Evolutionary conservation across 2,113 vertebrate genomes (phyloP).

Genomic region (Parus major): DNA sequence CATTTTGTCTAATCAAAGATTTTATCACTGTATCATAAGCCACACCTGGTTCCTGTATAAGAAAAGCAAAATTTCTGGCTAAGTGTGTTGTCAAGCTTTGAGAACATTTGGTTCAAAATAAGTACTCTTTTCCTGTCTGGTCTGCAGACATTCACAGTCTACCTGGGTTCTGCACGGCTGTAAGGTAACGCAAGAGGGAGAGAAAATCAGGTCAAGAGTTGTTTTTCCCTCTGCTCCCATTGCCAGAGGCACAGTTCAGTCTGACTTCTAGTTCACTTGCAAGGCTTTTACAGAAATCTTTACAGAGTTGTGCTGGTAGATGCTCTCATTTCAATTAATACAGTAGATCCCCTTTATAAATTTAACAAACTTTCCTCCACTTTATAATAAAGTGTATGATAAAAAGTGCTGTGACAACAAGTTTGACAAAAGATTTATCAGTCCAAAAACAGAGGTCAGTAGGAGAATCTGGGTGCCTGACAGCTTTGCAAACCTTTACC

Average conservation of each 20-base stretch:
- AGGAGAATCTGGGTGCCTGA: not conserved
- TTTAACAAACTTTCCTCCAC: not conserved
- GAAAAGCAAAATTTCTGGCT: slow-evolving; percentile 33
- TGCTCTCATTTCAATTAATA: not conserved
- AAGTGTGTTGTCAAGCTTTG: not conserved
- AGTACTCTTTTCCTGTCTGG: not conserved
- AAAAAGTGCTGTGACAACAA: not conserved
- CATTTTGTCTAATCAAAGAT: slow-evolving; percentile 39
- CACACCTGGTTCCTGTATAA: slow-evolving; percentile 47
- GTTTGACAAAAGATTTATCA: not conserved
- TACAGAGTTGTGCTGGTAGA: not conserved
- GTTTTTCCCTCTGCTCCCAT: slow-evolving; percentile 30
- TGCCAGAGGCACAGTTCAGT: not conserved
- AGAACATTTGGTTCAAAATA: not conserved
- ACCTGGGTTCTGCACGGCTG: not conserved
- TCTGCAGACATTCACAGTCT: not conserved
- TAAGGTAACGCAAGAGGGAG: slow-evolving; percentile 24
- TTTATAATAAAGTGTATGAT: not conserved
- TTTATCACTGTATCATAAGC: slow-evolving; percentile 31
- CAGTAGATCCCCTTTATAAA: not conserved
- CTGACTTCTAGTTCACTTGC: not conserved
- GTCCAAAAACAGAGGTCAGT: not conserved
- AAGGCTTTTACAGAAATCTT: not conserved
- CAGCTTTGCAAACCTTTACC: not conserved
- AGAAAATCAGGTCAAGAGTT: slow-evolving; percentile 49